These are phyloP conservation scores for Myotis pilosus DNA, from an alignment of 2,797 vertebrate species.

Conservation along the genomic window DNA sequence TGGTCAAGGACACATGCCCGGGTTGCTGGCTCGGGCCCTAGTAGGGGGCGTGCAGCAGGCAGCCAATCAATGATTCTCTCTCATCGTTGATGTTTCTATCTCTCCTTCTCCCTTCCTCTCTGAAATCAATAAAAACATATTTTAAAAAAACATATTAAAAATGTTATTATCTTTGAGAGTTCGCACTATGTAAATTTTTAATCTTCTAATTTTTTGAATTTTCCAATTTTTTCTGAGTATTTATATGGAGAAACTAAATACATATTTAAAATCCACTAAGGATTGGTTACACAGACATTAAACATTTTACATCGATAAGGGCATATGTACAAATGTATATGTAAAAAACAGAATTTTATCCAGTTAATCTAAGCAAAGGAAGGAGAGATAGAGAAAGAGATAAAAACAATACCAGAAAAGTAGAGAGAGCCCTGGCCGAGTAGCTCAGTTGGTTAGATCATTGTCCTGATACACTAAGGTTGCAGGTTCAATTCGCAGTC, in stretches of 20 bases:
- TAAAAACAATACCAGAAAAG: neutral
- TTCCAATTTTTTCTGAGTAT: constrained; percentile 12
- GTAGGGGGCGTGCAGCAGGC: too few species aligned
- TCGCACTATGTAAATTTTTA: neutral
- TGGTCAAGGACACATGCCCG: too few species aligned
- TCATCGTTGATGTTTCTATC: too few species aligned
- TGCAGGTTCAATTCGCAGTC: neutral
- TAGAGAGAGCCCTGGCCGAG: neutral
- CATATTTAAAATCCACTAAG: neutral
- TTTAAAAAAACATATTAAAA: too few species aligned
- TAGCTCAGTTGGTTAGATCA: neutral
- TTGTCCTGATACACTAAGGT: neutral
- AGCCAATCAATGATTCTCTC: too few species aligned
- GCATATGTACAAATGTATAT: neutral
- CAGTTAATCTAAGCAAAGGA: neutral
- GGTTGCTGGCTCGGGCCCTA: too few species aligned
- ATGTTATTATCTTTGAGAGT: neutral
- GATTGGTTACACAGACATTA: neutral
- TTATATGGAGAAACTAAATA: neutral
- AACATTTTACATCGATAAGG: neutral
- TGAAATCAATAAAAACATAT: too few species aligned
- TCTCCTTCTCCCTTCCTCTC: too few species aligned
- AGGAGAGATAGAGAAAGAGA: neutral
- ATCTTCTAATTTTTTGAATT: constrained; percentile 27
- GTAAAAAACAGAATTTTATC: neutral